Conservation (phyloP, 23 tunicate genomes). For the Corella eumyota region DNA sequence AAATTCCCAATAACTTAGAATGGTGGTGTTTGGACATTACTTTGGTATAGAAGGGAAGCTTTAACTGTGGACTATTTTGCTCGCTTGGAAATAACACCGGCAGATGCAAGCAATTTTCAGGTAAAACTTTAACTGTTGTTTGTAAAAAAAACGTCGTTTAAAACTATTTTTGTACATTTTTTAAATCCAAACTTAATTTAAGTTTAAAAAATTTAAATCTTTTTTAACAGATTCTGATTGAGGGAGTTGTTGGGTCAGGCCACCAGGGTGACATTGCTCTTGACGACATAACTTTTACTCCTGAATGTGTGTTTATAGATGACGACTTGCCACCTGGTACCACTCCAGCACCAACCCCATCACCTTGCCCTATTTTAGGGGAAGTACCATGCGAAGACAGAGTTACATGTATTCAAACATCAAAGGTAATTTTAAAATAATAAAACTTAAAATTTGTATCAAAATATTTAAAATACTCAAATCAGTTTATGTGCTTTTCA, state of each 20-base stretch:
- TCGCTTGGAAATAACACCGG: slow-evolving; percentile 22
- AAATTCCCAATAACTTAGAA: slow-evolving; percentile 14
- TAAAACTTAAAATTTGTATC: no score
- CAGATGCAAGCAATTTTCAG: slow-evolving; percentile 59
- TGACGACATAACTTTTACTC: slow-evolving; percentile 67
- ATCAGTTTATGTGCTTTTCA: no score
- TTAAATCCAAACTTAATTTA: no score
- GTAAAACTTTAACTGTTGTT: slow-evolving; percentile 7
- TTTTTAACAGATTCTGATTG: slow-evolving; percentile 69
- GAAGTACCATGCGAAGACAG: slow-evolving; percentile 44
- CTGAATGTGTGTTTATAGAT: slow-evolving; percentile 33
- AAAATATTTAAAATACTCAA: no score
- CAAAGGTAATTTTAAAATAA: slow-evolving; percentile 20
- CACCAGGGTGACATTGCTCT: slow-evolving; percentile 88
- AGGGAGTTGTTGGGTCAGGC: slow-evolving; percentile 82
- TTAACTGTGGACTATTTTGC: slow-evolving; percentile 69
- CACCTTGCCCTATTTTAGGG: slow-evolving; percentile 35
- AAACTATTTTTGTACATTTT: neutral
- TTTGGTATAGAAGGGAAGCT: slow-evolving; percentile 55
- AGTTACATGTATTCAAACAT: slow-evolving; percentile 33
- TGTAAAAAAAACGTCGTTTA: neutral
- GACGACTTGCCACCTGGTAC: slow-evolving; percentile 44
- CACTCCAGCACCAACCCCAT: slow-evolving; percentile 70
- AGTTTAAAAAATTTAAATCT: no score
- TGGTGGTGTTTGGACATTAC: slow-evolving; percentile 78